Evolutionary conservation across 1,140 invertebrate species (phyloP).

Genomic region (Hyles euphorbiae): DNA sequence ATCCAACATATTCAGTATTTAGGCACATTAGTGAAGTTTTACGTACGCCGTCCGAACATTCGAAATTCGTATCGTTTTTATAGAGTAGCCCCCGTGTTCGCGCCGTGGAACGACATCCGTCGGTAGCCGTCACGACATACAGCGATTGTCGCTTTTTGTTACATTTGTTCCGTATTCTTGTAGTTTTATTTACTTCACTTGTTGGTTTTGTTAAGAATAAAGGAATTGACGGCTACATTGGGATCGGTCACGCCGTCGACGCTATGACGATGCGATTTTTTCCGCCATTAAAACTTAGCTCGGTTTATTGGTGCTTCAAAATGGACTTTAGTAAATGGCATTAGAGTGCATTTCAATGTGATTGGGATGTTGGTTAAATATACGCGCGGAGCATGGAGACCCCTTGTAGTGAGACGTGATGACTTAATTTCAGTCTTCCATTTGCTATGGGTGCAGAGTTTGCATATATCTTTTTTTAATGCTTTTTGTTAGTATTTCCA

Average conservation of each 20-base stretch:
- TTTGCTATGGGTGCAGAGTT: conserved; percentile 49
- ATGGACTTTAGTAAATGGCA: background rate
- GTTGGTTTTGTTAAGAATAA: conserved; percentile 66
- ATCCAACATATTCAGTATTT: too few species aligned
- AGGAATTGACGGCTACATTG: conserved; percentile 67
- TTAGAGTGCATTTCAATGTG: background rate
- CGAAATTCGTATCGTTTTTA: too few species aligned
- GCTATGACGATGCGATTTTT: conserved; percentile 65
- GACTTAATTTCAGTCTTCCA: conserved; percentile 55
- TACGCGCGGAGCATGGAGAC: conserved; percentile 40
- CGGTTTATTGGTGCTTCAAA: background rate
- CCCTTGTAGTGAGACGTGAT: conserved; percentile 53
- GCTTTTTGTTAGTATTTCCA: conserved; percentile 8
- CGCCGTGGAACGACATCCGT: background rate
- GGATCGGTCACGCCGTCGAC: conserved; percentile 58
- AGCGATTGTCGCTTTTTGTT: conserved; percentile 24
- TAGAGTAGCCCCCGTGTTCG: too few species aligned
- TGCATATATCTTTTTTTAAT: conserved; percentile 30
- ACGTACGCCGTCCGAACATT: too few species aligned
- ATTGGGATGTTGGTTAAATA: conserved; percentile 24
- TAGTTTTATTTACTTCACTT: conserved; percentile 41
- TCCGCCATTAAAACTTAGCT: conserved; percentile 32
- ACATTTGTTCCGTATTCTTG: conserved; percentile 39
- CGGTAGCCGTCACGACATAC: conserved; percentile 5
- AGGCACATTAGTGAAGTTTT: too few species aligned